These are phyloP conservation scores for Eueremaeus valkanovi DNA, from an alignment of 2,888 invertebrate genomes.

Conservation along the genomic window DNA sequence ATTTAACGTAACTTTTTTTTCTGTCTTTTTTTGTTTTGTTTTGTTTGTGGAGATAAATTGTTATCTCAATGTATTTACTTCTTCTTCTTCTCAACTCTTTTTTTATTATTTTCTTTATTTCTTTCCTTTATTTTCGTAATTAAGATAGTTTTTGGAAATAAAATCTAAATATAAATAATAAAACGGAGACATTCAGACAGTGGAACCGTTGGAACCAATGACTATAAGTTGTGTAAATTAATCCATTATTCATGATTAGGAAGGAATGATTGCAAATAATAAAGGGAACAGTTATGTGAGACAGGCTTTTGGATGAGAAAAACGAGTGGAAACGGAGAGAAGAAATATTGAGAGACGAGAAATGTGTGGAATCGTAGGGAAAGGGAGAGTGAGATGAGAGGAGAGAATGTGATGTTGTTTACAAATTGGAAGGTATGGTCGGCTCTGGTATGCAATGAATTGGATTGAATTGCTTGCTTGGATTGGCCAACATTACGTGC, in stretches of 20 bases:
- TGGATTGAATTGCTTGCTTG: background rate
- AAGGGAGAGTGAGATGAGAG: background rate
- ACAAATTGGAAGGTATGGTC: conserved; percentile 2
- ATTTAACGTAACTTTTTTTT: conserved; percentile 4
- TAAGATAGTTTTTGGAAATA: background rate
- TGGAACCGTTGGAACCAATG: background rate
- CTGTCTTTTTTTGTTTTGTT: too few species aligned
- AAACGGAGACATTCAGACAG: background rate
- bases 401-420: conserved; percentile 7
- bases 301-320: background rate
- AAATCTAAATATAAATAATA: background rate
- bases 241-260: conserved; percentile 32
- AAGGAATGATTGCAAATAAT: background rate
- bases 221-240: background rate
- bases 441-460: background rate
- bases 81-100: too few species aligned
- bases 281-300: background rate
- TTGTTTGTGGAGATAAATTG: background rate
- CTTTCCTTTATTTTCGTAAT: background rate
- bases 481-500: background rate
- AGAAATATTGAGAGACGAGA: background rate
- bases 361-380: background rate
- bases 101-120: background rate
- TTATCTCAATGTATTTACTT: background rate
- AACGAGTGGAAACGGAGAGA: background rate